Conservation (phyloP, 2,113 vertebrate genomes). For the Pelecanoides urinatrix region DNA sequence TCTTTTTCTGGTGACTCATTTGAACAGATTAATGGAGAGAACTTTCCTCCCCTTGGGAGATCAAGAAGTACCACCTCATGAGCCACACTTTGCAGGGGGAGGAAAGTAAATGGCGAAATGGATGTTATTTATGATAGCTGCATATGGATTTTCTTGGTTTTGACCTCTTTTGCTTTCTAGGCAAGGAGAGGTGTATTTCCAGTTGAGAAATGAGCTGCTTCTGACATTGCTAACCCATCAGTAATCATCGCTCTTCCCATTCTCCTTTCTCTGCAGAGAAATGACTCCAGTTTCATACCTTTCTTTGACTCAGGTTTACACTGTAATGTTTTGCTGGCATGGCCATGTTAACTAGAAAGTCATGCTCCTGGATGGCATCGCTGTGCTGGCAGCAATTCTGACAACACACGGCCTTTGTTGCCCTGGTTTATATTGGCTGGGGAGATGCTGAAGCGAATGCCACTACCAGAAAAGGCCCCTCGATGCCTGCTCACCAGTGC, state of each 20-base stretch:
- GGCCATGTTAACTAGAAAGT: background rate
- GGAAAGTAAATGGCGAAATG: background rate
- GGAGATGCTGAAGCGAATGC: background rate
- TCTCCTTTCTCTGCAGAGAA: background rate
- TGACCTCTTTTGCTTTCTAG: background rate
- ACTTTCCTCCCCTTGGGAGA: background rate
- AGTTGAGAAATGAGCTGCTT: background rate
- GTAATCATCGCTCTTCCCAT: background rate
- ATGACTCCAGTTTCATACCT: background rate
- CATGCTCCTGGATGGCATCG: background rate
- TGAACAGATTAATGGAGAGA: background rate
- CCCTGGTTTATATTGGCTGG: background rate
- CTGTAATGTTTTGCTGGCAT: background rate
- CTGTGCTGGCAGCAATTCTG: background rate
- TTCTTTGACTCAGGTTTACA: background rate
- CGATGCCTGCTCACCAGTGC: fast-evolving
- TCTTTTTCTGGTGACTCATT: background rate
- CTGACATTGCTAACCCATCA: background rate
- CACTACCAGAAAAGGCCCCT: background rate
- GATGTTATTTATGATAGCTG: background rate
- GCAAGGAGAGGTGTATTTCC: background rate
- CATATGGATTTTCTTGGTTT: background rate
- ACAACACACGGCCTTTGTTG: background rate
- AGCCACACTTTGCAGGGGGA: background rate
- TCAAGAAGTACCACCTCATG: background rate